Conservation (phyloP, 2,888 invertebrate species). For the Scrobipalpa atriplicella region DNA sequence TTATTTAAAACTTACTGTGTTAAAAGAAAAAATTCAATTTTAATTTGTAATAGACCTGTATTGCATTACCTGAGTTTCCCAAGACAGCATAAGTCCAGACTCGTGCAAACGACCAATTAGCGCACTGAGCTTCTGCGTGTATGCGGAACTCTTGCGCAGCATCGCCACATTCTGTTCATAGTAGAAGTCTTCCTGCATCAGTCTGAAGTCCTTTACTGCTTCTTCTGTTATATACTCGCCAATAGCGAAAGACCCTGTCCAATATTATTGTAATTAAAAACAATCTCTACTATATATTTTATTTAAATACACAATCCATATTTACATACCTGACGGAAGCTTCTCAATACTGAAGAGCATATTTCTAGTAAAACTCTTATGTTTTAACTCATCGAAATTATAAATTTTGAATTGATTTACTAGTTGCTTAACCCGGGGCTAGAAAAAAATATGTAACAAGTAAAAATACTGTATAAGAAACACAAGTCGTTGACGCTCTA, state of each 20-base stretch:
- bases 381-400: constrained; percentile 61
- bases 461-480: neutral
- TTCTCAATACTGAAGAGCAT: constrained; percentile 86
- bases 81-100: constrained; percentile 84
- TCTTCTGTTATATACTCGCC: constrained; percentile 84
- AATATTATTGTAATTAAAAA: neutral
- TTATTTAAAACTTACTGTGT: too few relatives aligned
- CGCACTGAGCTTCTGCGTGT: constrained; percentile 78
- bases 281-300: neutral
- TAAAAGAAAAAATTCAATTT: too few relatives aligned
- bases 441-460: constrained; percentile 39
- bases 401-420: constrained; percentile 72
- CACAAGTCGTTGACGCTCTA: too few relatives aligned
- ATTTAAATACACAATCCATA: neutral
- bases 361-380: constrained; percentile 63
- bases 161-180: constrained; percentile 85
- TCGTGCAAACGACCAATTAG: constrained; percentile 83
- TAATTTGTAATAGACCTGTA: too few relatives aligned
- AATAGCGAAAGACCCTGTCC: constrained; percentile 85
- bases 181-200: constrained; percentile 87
- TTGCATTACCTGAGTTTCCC: constrained; percentile 87
- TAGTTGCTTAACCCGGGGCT: constrained; percentile 72
- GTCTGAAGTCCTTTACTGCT: constrained; percentile 78
- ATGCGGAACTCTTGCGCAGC: constrained; percentile 84
- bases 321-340: constrained; percentile 82